Evolutionary conservation across 2,113 vertebrate genomes (phyloP).

Genomic region (Strix aluco): DNA sequence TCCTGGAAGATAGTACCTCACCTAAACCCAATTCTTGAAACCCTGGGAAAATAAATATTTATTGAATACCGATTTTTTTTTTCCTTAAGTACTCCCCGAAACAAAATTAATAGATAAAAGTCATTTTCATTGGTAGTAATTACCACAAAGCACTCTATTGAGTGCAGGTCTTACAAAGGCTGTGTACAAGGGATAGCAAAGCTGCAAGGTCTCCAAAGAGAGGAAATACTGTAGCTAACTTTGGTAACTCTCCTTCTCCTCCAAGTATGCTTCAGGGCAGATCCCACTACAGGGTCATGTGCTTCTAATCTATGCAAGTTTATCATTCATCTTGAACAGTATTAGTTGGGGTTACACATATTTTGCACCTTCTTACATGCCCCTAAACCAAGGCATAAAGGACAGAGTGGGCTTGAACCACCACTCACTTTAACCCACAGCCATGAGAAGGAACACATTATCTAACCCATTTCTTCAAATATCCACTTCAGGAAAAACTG

Average conservation of each 20-base stretch:
- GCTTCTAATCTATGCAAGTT: background rate
- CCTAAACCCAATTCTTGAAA: constrained; percentile 21
- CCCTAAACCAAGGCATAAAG: background rate
- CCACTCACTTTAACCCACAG: background rate
- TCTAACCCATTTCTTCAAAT: background rate
- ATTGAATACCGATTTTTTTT: background rate
- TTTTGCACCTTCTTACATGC: background rate
- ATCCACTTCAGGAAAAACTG: background rate
- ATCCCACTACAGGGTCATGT: background rate
- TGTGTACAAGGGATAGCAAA: background rate
- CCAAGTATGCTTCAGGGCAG: background rate
- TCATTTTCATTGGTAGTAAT: background rate
- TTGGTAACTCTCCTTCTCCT: background rate
- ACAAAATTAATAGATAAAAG: background rate
- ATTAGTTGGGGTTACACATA: background rate
- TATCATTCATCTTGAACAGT: background rate
- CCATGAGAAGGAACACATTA: background rate
- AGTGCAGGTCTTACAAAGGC: background rate
- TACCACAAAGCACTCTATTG: background rate
- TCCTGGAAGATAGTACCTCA: constrained; percentile 25
- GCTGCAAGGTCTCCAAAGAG: background rate
- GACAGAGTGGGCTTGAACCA: background rate
- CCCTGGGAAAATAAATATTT: constrained; percentile 17
- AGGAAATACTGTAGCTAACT: background rate
- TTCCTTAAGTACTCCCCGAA: background rate